Evolutionary conservation across 2,797 vertebrate species (phyloP).

Genomic region (Alexandromys oeconomus): DNA sequence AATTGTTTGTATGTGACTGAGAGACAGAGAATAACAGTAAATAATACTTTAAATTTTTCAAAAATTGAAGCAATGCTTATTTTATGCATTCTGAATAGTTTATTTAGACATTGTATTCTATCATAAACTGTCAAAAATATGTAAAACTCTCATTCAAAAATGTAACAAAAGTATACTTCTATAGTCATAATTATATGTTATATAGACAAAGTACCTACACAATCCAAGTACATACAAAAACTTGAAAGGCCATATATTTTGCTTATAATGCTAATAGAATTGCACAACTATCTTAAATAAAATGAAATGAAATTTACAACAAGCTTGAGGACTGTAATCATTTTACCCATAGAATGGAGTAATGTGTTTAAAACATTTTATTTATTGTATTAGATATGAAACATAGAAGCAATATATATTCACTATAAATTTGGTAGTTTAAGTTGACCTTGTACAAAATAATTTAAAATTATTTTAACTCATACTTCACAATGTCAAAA

Average conservation of each 20-base stretch:
- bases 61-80: not conserved
- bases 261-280: not conserved
- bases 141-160: slow-evolving; percentile 10
- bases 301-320: not conserved
- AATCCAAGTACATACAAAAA: not conserved
- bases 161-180: not conserved
- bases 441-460: not conserved
- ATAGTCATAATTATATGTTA: not conserved
- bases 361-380: not conserved
- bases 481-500: not conserved
- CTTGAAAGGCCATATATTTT: not conserved
- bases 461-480: slow-evolving; percentile 6
- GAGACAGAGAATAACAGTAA: not conserved
- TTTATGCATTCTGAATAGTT: not conserved
- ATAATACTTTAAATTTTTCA: not conserved
- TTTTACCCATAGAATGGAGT: not conserved
- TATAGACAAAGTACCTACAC: not conserved
- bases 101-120: not conserved
- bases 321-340: not conserved
- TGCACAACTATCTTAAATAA: not conserved
- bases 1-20: not conserved
- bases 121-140: not conserved
- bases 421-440: not conserved
- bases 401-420: not conserved
- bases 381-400: not conserved